Base-by-base conservation (phyloP, 2,113 vertebrate species). In the Apteryx owenii region DNA sequence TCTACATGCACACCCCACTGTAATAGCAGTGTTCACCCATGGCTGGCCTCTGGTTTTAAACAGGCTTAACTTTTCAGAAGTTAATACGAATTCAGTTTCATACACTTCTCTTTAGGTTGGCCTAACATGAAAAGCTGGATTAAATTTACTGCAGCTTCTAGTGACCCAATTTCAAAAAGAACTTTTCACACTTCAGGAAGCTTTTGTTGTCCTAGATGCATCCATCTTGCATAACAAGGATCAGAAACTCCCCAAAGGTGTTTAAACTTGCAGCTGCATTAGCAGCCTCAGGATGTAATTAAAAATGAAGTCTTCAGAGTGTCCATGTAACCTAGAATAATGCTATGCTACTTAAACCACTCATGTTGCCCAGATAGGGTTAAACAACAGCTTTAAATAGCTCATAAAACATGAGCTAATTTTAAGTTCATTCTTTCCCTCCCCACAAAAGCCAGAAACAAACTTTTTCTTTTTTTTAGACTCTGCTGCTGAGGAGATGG, bases 311-410 rank as follows among this genome's bases (percentile, higher is more conserved):
- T 44, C 50, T 60, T n/a, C 21, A 54, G 36, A 91, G 81, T 46
- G 73, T 29, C 51, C 65, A 54, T 0, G 0, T 72, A 94, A 81
- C 69, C 64, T 21, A 54, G 53, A 92, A 87, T 65, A 82, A 76
- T 40, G 38, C 82, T 65, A 58, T 22, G 20, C 46, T 4, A 0
- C 54, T 81, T 46, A 61, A 68, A 83, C 13, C 53, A 44, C 76
- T 44, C 36, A 54, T 26, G 54, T 54, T 85, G 75, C 65, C 48
- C 8, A 51, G 51, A 93, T 48, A 72, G 81, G 62, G 36, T 95
- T 90, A 97, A 96, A 81, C 42, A 58, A 64, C 78, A 82, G 62
- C 78, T 95, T 93, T 69, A 76, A 54, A 76, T 23, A 83, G 81
- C 50, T 78, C 89, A 51, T 18, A 72, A 85, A 97, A 48, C 17